phyloP scores from a whole-genome alignment of 2,113 vertebrate genomes.

The Dicentrarchus labrax region DNA sequence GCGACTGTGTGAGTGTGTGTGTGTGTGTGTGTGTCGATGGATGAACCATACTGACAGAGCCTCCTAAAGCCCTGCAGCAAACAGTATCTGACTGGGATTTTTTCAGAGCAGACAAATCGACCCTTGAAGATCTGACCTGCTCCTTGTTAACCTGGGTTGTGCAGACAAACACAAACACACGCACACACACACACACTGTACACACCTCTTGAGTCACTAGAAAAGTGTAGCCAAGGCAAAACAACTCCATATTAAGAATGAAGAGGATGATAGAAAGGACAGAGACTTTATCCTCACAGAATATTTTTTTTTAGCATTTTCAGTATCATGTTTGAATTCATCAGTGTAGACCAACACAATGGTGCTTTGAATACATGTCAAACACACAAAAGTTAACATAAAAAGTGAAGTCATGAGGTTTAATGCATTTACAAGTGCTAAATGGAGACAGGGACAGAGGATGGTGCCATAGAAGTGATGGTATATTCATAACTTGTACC shows the following conservation, averaged over 20 bases:
- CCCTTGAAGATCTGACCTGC: slow-evolving; percentile 25
- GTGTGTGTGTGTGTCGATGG: slow-evolving; percentile 4
- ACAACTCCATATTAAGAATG: neutral
- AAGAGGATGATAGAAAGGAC: neutral
- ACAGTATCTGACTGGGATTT: slow-evolving; percentile 28
- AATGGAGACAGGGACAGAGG: too few species aligned
- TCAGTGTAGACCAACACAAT: too few species aligned
- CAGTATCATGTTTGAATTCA: too few species aligned
- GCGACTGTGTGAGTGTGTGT: neutral
- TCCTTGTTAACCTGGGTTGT: slow-evolving; percentile 20
- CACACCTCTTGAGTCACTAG: neutral
- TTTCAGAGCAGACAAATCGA: slow-evolving; percentile 22
- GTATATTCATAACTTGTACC: too few species aligned
- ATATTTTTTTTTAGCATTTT: too few species aligned
- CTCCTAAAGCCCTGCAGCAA: slow-evolving; percentile 28
- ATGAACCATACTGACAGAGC: slow-evolving; percentile 20
- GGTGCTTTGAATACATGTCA: too few species aligned
- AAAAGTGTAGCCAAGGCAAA: neutral
- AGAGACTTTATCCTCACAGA: too few species aligned
- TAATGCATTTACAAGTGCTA: too few species aligned
- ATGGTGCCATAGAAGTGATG: too few species aligned
- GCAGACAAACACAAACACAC: neutral
- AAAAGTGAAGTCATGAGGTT: too few species aligned
- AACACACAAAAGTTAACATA: too few species aligned
- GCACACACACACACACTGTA: slow-evolving; percentile 1